Evolutionary conservation across 2,797 vertebrate species (phyloP), one percentile per base, ranked within the genome.

Genomic region (Leptodactylus fallax): DNA sequence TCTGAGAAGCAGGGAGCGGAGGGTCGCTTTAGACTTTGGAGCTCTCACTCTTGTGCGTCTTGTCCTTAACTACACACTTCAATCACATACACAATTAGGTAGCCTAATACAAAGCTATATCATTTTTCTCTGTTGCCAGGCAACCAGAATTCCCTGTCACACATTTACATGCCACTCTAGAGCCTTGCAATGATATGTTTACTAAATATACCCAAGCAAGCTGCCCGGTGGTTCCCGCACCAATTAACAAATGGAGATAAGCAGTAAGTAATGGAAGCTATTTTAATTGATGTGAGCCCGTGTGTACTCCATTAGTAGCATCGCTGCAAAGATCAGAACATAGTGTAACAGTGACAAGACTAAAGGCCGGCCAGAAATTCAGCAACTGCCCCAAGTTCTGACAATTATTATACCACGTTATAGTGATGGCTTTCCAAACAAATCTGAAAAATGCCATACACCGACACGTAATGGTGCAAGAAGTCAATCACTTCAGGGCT

Each of bases 171-270:
- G 71, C 45, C 65, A 69, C 25, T 6, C 65, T 25, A 25, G 63
- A 67, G n/a, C 11, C 36, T 74, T 23, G 74, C 21, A 53, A 77
- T 77, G 47, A 77, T 77, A 53, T 13, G 21, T 23, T 77, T 23
- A n/a, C 21, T 77, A 1, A 53, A 23, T 77, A 53, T 77, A 47
- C 14, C 72, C 72, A 53, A 14, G 72, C 21, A 13, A 21, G 21
- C 21, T 7, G 49, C 74, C 49, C 74, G 19, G 21, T 53, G 7
- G 74, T 23, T n/a, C 72, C 72, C 49, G 45, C 47, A 51, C 72
- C 72, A 76, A 76, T 51, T 76, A 76, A 76, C 19, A 49, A 76
- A 51, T 12, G 72, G 45, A 51, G 72, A 76, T 76, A 21, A 76
- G 72, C 72, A 76, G 47, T 76, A 76, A 51, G 45, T 51, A 76